A percentile compares a stretch with the other conserved stretches of the same genome.
phyloP scores from a whole-genome alignment of 1,140 invertebrate genomes.

The Drosophila pruinosa region DNA sequence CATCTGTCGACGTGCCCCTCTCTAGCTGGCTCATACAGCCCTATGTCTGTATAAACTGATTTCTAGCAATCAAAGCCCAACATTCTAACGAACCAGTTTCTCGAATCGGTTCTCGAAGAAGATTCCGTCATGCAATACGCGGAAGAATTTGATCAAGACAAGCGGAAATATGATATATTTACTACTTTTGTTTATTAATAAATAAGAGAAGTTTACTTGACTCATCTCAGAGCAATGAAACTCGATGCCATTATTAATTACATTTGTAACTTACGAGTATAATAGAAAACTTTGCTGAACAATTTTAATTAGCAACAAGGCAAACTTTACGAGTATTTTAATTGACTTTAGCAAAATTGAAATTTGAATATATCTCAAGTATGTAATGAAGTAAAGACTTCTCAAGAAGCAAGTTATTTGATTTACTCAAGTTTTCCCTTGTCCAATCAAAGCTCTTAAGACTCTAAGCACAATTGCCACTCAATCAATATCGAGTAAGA shows the following conservation, averaged over 20 bases:
- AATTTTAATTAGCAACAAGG: no score
- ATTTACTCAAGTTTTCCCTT: neutral
- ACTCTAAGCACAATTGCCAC: neutral
- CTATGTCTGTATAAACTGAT: neutral
- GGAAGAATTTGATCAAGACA: neutral
- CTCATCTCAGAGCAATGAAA: neutral
- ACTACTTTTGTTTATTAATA: neutral
- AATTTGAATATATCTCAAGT: no score
- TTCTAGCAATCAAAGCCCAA: neutral
- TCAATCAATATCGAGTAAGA: neutral
- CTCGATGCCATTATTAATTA: no score
- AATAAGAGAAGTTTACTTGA: neutral
- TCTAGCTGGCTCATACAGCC: neutral
- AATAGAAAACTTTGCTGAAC: no score
- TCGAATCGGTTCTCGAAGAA: neutral
- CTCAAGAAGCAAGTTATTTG: no score
- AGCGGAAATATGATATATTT: neutral
- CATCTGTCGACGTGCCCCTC: neutral
- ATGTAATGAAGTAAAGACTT: no score
- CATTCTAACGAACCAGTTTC: neutral
- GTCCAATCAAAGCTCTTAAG: neutral
- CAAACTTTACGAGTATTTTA: no score
- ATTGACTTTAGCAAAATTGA: no score
- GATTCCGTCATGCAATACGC: neutral
- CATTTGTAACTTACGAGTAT: no score